phyloP scores from a whole-genome alignment of 1,140 invertebrate species.

The Drosophila watanabei region DNA sequence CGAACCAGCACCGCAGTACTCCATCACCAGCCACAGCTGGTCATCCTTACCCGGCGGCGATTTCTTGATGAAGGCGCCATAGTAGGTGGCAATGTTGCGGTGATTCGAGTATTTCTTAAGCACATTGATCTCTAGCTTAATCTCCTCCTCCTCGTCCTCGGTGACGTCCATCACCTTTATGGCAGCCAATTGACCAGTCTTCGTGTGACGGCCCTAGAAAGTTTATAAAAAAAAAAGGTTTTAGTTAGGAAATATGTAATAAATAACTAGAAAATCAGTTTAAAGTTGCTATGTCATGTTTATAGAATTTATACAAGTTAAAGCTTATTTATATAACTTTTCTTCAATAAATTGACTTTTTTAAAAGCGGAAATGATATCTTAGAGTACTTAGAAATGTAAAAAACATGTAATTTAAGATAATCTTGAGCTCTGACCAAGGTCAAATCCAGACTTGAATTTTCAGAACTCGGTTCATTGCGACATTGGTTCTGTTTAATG shows the following conservation, averaged over 20 bases:
- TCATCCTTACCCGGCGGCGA: constrained; percentile 99
- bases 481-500: constrained; percentile 54
- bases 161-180: constrained; percentile 99
- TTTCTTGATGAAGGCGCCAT: constrained; percentile 99
- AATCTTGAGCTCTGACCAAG: background rate
- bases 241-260: background rate
- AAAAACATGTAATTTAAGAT: background rate
- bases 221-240: background rate
- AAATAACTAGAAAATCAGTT: too few species aligned
- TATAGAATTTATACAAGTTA: too few species aligned
- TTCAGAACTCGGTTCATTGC: constrained; percentile 28
- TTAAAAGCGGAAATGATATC: background rate
- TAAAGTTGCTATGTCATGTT: too few species aligned
- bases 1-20: constrained; percentile 99
- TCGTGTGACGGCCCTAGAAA: constrained; percentile 97
- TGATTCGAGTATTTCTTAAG: constrained; percentile 99
- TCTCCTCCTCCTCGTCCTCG: constrained; percentile 99
- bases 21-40: constrained; percentile 99
- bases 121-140: constrained; percentile 99
- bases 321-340: too few species aligned
- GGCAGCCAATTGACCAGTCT: constrained; percentile 99
- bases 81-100: constrained; percentile 99
- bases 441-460: constrained; percentile 7
- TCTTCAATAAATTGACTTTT: background rate
- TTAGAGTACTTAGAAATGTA: background rate